Evolutionary conservation across 2,888 invertebrate genomes (phyloP), one percentile per base, ranked within the genome.

Genomic region (Scaptomyza caliginosa): DNA sequence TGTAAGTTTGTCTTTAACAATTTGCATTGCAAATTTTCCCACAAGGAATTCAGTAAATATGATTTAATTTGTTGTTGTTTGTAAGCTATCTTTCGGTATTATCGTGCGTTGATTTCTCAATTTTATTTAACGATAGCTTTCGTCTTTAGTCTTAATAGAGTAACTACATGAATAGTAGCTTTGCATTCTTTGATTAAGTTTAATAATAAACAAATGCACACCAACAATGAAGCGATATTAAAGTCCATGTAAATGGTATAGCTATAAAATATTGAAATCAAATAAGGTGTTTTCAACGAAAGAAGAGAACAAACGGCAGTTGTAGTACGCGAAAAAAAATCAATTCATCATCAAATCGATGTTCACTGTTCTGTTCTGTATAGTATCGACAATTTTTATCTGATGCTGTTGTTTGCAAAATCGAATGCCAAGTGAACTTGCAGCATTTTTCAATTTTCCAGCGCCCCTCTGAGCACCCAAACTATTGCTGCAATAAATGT

Each of bases 271-370:
- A 48, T 26, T n/a, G 40, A 32, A 66, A 50, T 30, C 23, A 32
- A 32, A 32, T 19, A 56, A 56, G 42, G 56, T 58, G 60, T 56
- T 66, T 48, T 43, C 16, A 34, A 34, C 16, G 34, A 16, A 34
- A 13, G 30, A 30, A 32, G 16, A 11, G 8, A 34, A 66, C 42
- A 10, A 62, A 36, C 48, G 45, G 51, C 17, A 26, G 26, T 30
- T 38, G 43, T 38, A 34, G 43, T 45, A 40, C 38, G 56, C 57
- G 77, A 80, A 80, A 65, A 80, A 68, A 66, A 77, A 77, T 80
- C 81, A 77, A 80, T 80, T 77, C 74, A 77, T 80, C 77, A 66
- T 77, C 80, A 80, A 79, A 71, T 76, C 60, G 50, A 70, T 69
- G 69, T 68, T 58, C 50, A 30, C 10, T 46, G 19, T 58, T 51